Conservation (phyloP, 2,888 invertebrate species). For the Eueremaeus valkanovi region DNA sequence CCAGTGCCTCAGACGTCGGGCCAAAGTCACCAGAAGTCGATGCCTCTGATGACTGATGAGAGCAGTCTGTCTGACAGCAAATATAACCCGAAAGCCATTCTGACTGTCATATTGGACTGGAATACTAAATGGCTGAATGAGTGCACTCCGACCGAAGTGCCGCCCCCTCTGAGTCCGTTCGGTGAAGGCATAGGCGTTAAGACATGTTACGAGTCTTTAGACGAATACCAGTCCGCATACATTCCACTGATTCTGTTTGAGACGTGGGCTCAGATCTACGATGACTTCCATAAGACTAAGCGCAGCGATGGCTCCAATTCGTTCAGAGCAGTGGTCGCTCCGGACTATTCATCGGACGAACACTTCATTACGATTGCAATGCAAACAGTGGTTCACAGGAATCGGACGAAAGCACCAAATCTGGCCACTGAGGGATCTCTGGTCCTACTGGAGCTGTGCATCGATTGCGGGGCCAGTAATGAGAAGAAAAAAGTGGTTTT, state of each 20-base stretch:
- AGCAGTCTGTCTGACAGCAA: neutral
- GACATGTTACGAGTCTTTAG: constrained; percentile 56
- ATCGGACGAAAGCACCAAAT: neutral
- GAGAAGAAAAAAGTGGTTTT: neutral
- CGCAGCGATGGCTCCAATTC: too few species aligned
- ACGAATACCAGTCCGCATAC: constrained; percentile 61
- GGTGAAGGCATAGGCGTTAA: neutral
- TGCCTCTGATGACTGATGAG: neutral
- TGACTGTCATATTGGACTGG: constrained; percentile 43
- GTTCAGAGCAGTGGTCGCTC: too few species aligned
- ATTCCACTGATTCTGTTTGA: constrained; percentile 62
- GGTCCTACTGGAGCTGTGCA: constrained; percentile 16
- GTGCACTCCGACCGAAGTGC: neutral
- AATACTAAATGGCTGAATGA: constrained; percentile 45
- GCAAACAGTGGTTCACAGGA: neutral
- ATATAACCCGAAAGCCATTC: constrained; percentile 26
- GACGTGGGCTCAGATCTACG: constrained; percentile 59
- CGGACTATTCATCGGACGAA: neutral
- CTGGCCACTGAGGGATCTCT: constrained; percentile 31
- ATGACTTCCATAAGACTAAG: constrained; percentile 45
- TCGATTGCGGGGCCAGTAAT: neutral
- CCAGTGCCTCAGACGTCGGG: neutral
- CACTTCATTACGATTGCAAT: constrained; percentile 13
- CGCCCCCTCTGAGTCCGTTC: constrained; percentile 36
- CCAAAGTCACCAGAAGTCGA: neutral